Evolutionary conservation across 2,888 invertebrate species (phyloP), one percentile per base, ranked within the genome.

Genomic region (Cheiracanthium punctorium): DNA sequence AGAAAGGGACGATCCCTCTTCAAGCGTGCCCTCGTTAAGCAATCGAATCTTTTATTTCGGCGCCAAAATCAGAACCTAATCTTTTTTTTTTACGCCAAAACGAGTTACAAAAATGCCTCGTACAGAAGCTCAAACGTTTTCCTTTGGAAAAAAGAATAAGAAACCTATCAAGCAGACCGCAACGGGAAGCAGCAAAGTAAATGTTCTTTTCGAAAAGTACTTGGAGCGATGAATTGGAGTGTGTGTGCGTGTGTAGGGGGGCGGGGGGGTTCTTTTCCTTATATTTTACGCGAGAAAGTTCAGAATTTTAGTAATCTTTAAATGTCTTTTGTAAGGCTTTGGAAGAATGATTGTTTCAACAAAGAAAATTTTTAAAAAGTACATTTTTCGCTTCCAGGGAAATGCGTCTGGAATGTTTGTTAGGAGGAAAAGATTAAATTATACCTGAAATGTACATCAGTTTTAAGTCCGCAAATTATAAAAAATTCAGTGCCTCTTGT

Each of bases 31-130:
- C 73, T 84, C 84, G 79, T 84, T 84, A 79, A 58, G 41, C 77
- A 84, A 84, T 77, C 77, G 84, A 84, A 84, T 69, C 43, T 30
- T 65, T 76, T 76, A 32, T 84, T 84, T 84, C 30, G 84, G 77
- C 58, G 73, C 82, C 77, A 79, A 84, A 84, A 82, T 82, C 82
- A 82, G 82, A 33, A 65, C 75, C 76, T 82, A 82, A 82, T 82
- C 76, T 84, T 76, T 84, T n/a, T n/a, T n/a, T n/a, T n/a, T 84
- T 79, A 73, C 73, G 37, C 84, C 24, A n/a, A 79, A 71, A 73
- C 52, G 32, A 77, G 65, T 24, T 65, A 65, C 52, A 20, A 37
- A 70, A 70, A 79, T 70, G 72, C 28, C 72, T 14, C 29, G n/a
- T n/a, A 28, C 20, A 58, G 32, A 67, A 84, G 32, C 33, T n/a